Conservation (phyloP, 2,888 invertebrate species). For the Stratiomys singularior region DNA sequence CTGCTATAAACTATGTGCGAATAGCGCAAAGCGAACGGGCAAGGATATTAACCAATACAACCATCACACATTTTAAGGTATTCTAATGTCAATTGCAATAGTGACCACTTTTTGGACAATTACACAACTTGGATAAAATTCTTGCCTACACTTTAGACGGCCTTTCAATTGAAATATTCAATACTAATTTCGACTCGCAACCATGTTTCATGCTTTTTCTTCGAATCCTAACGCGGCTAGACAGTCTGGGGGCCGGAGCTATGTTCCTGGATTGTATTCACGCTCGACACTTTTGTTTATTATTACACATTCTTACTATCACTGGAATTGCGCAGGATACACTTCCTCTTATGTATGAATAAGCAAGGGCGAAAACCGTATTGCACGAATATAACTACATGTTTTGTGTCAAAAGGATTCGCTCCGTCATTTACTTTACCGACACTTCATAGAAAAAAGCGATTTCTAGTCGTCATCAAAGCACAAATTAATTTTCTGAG, state of each 20-base stretch:
- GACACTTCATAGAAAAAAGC: background rate
- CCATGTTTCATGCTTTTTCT: too few species aligned
- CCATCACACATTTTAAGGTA: background rate
- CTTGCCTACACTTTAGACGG: background rate
- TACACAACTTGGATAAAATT: background rate
- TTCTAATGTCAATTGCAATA: conserved; percentile 7
- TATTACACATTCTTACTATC: conserved; percentile 33
- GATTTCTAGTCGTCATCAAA: too few species aligned
- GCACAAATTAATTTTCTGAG: too few species aligned
- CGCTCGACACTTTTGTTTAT: conserved; percentile 39
- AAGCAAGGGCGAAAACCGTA: background rate
- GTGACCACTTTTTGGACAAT: background rate
- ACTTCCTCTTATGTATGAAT: background rate
- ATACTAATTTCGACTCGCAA: too few species aligned
- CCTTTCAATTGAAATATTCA: background rate
- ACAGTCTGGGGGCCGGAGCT: background rate
- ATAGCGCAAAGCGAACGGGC: background rate
- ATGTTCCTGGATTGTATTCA: background rate
- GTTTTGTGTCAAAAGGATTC: background rate
- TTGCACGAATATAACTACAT: background rate
- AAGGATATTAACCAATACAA: conserved; percentile 13
- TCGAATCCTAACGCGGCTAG: too few species aligned
- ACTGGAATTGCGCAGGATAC: conserved; percentile 25
- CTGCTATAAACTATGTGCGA: background rate
- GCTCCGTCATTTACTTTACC: background rate